Conservation (phyloP, 2,888 invertebrate species). For the Empis livida region DNA sequence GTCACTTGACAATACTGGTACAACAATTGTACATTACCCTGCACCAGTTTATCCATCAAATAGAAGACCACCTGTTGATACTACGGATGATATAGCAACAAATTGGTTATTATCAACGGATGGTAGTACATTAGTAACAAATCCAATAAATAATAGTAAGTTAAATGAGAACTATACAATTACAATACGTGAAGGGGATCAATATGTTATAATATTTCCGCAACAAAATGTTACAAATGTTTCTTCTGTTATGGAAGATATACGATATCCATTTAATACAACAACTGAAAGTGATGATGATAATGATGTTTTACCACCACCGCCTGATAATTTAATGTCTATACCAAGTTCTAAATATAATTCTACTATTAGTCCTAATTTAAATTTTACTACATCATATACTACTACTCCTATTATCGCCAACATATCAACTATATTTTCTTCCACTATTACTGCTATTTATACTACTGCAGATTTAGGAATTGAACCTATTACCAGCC, state of each 20-base stretch:
- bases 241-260: too few relatives aligned
- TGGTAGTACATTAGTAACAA: not conserved
- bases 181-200: slow-evolving; percentile 18
- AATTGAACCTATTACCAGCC: too few relatives aligned
- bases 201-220: slow-evolving; percentile 13
- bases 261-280: not conserved
- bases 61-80: not conserved
- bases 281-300: slow-evolving; percentile 5
- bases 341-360: too few relatives aligned
- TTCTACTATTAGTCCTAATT: not conserved
- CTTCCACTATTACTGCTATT: not conserved
- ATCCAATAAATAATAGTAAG: slow-evolving; percentile 6
- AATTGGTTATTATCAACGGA: not conserved
- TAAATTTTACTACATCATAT: not conserved
- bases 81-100: not conserved
- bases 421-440: slow-evolving; percentile 4
- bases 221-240: slow-evolving; percentile 6
- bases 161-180: slow-evolving; percentile 15
- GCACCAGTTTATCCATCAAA: not conserved
- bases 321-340: not conserved
- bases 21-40: not conserved
- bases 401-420: not conserved
- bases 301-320: not conserved
- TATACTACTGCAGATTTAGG: not conserved
- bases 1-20: not conserved